Evolutionary conservation across 92 coral and sea anemone genomes (phyloP), one percentile per base, ranked within the genome.

Genomic region (Actinostola sp.): DNA sequence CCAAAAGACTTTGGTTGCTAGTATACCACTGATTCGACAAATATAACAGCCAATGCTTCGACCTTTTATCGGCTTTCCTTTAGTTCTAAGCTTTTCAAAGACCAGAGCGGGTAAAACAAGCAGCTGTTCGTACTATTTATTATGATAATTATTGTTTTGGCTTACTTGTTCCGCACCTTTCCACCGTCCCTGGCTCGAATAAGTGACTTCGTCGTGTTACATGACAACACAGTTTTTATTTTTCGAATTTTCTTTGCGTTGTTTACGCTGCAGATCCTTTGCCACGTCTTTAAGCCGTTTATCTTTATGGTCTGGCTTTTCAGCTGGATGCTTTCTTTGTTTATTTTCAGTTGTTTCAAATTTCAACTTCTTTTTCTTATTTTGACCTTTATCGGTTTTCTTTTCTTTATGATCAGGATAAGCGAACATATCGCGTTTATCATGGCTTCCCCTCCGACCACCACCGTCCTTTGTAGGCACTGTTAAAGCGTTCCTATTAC

Each of bases 401-500:
- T 58, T 50, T 13, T 10, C 44, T 33, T 50, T 49, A 11, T 45
- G 31, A 25, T 73, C 70, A 9, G 67, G 30, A 48, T 73, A 73
- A 60, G 79, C 79, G 34, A 73, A 73, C 56, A 73, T 33, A 3
- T 73, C 70, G 1, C 70, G 59, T 33, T 73, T 73, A 34, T 61
- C 79, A 15, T 73, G 79, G 67, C 79, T 73, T 30, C 79, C 79
- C 30, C 79, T n/a, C 4, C 79, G 79, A 27, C 34, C 66, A 31
- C 52, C 51, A 42, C 13, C 10, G 53, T 42, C 53, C 23, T 46
- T 59, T 2, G n/a, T 34, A 2, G 65, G 69, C 24, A 58, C 79
- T 24, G 79, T 7, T 53, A 73, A 49, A 44, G 69, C 35, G 3
- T 34, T 72, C n/a, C n/a, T n/a, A 13, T 72, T 26, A 0, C 76